Percentiles rank a stretch among this genome's conserved stretches.
Evolutionary conservation across 35 echinoderm and acorn worm genomes (phyloP).

Genomic region (Lytechinus variegatus): DNA sequence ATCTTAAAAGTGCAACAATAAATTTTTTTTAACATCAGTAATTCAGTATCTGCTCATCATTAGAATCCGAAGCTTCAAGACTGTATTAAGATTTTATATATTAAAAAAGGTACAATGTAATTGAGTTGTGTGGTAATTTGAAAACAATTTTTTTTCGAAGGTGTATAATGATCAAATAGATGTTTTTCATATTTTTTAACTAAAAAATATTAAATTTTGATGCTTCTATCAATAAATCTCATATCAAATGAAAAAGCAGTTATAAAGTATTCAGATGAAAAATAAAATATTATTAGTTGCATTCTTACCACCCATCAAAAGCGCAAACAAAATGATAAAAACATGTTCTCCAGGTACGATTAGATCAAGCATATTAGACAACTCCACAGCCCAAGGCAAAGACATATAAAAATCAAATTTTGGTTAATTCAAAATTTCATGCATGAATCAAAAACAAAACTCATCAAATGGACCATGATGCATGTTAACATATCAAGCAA

Average conservation of each 20-base stretch:
- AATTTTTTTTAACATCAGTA: too few species aligned
- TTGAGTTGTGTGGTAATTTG: neutral
- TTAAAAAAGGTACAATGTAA: neutral
- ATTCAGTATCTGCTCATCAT: neutral
- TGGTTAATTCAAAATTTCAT: conserved; percentile 2
- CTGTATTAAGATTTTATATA: neutral
- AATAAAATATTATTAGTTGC: neutral
- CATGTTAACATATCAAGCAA: neutral
- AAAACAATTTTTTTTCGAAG: too few species aligned
- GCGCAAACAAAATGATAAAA: neutral
- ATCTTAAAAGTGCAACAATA: neutral
- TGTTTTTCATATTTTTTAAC: too few species aligned
- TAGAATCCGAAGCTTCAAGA: neutral
- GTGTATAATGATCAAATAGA: too few species aligned
- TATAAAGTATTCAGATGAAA: neutral
- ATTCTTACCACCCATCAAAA: neutral
- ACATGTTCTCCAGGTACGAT: neutral
- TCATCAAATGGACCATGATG: neutral
- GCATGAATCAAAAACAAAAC: neutral
- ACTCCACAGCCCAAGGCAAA: neutral
- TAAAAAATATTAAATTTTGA: too few species aligned
- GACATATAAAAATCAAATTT: neutral
- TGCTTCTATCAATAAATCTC: too few species aligned
- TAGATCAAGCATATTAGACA: neutral
- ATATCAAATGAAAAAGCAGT: neutral